Evolutionary conservation across 2,888 invertebrate species (phyloP).

Genomic region (Tetramorium bicarinatum): DNA sequence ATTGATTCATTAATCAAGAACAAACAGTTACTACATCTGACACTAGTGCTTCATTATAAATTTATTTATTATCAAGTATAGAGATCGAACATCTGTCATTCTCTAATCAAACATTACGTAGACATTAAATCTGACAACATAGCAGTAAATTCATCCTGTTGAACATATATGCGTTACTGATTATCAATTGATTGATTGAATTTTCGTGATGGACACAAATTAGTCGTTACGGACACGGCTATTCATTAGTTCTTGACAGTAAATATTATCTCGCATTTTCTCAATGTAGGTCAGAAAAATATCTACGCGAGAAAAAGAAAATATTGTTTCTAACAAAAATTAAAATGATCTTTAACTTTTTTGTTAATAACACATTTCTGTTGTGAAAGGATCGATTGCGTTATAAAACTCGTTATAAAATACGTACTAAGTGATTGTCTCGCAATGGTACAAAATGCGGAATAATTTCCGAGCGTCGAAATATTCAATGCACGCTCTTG

Average conservation of each 20-base stretch:
- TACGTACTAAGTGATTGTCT: not conserved
- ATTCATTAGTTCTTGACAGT: not conserved
- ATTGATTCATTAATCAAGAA: not conserved
- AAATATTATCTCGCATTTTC: not conserved
- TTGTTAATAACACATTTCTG: not conserved
- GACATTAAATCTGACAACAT: conserved; percentile 2
- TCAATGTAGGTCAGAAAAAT: not conserved
- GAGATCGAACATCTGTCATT: not conserved
- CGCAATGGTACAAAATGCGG: not conserved
- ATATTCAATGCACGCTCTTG: conserved; percentile 9
- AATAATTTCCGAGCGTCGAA: not conserved
- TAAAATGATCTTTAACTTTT: not conserved
- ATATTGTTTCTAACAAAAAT: not conserved
- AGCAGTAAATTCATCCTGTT: not conserved
- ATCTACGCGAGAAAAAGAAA: not conserved
- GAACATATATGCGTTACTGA: not conserved
- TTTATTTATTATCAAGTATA: not conserved
- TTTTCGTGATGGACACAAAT: not conserved
- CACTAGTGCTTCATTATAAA: not conserved
- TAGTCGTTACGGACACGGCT: not conserved
- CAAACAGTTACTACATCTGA: not conserved
- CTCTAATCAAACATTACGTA: not conserved
- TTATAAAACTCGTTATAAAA: not conserved
- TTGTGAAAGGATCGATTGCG: not conserved
- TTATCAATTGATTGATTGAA: conserved; percentile 13